Conservation (phyloP, 2,888 invertebrate genomes). For the Arenicola marina region DNA sequence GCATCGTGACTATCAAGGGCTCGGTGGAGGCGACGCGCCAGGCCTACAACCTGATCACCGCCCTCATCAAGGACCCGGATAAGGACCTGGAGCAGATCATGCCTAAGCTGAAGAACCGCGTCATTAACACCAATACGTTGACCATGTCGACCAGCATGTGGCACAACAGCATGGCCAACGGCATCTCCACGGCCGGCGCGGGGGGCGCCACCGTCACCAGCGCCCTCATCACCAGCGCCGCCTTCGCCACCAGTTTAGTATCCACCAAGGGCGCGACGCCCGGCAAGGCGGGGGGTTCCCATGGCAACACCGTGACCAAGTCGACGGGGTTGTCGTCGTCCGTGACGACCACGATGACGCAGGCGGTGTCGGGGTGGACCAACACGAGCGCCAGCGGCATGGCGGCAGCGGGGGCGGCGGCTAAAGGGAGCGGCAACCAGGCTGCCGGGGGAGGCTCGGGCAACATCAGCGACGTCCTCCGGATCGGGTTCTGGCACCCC, state of each 20-base stretch:
- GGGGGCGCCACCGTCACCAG: background rate
- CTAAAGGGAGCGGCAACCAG: background rate
- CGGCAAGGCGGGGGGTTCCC: too few relatives aligned
- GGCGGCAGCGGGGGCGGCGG: background rate
- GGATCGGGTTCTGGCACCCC: background rate
- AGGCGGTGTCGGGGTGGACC: background rate
- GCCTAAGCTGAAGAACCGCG: slow-evolving; percentile 22
- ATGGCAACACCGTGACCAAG: slow-evolving; percentile 1
- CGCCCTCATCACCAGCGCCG: background rate
- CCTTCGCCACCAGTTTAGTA: background rate
- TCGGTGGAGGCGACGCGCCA: slow-evolving; percentile 89
- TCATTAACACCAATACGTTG: slow-evolving; percentile 14
- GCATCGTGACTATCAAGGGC: slow-evolving; percentile 95
- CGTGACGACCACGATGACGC: background rate
- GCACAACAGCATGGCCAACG: slow-evolving; percentile 35
- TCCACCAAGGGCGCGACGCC: background rate
- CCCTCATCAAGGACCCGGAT: slow-evolving; percentile 93
- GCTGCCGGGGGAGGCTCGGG: background rate
- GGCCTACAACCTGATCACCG: slow-evolving; percentile 86
- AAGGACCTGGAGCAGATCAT: slow-evolving; percentile 52
- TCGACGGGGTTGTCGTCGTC: background rate
- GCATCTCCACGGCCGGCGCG: background rate
- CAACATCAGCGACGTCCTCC: background rate
- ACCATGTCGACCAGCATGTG: slow-evolving; percentile 20
- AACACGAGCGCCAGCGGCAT: background rate